These are phyloP conservation scores for Pao palembangensis DNA, from an alignment of 2,113 vertebrate species.

Conservation along the genomic window DNA sequence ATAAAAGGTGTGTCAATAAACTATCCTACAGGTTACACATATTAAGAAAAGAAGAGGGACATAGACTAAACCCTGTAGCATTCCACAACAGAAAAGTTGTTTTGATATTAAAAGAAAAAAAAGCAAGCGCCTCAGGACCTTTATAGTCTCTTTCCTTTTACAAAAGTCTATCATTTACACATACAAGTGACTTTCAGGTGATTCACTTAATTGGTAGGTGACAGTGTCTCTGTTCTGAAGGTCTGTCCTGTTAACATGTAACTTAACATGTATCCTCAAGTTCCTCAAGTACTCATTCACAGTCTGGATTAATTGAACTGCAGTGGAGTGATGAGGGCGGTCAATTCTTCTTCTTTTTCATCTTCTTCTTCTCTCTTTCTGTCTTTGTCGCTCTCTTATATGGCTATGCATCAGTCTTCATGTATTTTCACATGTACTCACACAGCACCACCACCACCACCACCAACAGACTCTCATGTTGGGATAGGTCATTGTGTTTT, in stretches of 20 bases:
- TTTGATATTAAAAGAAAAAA: too few relatives aligned
- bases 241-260: constrained; percentile 44
- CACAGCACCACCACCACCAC: constrained; percentile 68
- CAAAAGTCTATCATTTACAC: constrained; percentile 29
- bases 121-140: constrained; percentile 41
- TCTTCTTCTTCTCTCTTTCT: constrained; percentile 29
- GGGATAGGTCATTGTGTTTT: constrained; percentile 78
- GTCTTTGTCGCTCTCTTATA: constrained; percentile 39
- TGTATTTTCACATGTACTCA: constrained; percentile 66
- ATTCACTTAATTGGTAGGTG: background rate
- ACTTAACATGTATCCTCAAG: constrained; percentile 35
- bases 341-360: constrained; percentile 38
- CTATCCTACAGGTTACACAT: too few relatives aligned
- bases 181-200: background rate
- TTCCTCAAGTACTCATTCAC: constrained; percentile 45
- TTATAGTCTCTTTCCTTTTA: constrained; percentile 52
- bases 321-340: constrained; percentile 73
- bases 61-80: too few relatives aligned
- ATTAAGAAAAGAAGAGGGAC: too few relatives aligned
- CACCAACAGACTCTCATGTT: constrained; percentile 70
- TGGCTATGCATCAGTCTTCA: constrained; percentile 60
- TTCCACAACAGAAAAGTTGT: too few relatives aligned
- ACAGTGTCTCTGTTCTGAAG: constrained; percentile 35
- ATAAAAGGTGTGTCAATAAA: too few relatives aligned
- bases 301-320: constrained; percentile 64